Conservation (phyloP, 2,113 vertebrate genomes). For the Chauna torquata region DNA sequence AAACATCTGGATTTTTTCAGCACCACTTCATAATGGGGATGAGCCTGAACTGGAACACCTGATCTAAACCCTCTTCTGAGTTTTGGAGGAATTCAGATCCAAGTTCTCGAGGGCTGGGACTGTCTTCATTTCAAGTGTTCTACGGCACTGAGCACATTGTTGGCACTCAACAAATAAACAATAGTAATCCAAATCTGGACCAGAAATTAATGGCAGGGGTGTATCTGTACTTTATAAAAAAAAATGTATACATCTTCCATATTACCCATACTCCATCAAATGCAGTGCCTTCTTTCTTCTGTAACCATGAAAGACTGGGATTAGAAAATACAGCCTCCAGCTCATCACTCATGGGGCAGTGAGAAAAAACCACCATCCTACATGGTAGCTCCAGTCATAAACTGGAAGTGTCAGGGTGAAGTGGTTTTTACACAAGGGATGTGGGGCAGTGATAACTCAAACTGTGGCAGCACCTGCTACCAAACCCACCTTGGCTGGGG, state of each 20-base stretch:
- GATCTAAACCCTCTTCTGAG: constrained; percentile 41
- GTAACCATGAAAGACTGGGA: background rate
- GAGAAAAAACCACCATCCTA: background rate
- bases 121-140: constrained; percentile 20
- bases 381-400: background rate
- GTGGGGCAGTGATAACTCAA: background rate
- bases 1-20: constrained; percentile 68
- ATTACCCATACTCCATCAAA: background rate
- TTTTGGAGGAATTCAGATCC: constrained; percentile 48
- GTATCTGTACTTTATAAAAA: background rate
- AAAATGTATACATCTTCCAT: background rate
- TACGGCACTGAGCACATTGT: constrained; percentile 39
- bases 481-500: background rate
- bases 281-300: background rate
- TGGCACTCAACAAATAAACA: constrained; percentile 61
- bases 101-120: constrained; percentile 28
- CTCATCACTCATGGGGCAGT: background rate
- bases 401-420: background rate
- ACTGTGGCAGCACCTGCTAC: background rate
- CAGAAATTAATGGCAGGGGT: constrained; percentile 1
- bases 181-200: constrained; percentile 44
- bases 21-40: constrained; percentile 62
- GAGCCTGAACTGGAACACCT: constrained; percentile 65
- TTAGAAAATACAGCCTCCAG: background rate
- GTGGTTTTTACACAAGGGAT: background rate